Conservation (phyloP, 2,888 invertebrate species). For the Andrena dorsata region DNA sequence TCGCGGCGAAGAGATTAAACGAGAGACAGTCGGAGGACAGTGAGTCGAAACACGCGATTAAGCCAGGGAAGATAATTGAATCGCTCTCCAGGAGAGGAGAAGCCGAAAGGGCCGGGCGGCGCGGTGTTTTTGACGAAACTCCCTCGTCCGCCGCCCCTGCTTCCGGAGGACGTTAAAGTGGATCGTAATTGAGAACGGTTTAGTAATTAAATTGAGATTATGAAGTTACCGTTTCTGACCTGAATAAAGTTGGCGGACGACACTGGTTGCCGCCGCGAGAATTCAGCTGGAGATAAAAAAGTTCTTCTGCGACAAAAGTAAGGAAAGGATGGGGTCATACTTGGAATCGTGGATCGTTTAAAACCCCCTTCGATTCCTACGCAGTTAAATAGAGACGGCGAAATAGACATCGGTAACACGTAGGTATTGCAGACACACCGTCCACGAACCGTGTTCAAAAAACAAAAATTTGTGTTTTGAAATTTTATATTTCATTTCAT, state of each 20-base stretch:
- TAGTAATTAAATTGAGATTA: conserved; percentile 45
- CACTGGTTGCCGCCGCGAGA: conserved; percentile 16
- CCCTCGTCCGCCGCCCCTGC: not conserved
- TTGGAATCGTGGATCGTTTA: too few relatives aligned
- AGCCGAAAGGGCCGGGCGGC: conserved; percentile 1
- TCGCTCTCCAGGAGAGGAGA: not conserved
- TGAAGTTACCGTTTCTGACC: conserved; percentile 42
- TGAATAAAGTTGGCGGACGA: conserved; percentile 44
- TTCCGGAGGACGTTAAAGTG: conserved; percentile 31
- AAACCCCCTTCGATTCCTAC: too few relatives aligned
- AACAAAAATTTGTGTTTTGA: too few relatives aligned
- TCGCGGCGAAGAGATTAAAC: conserved; percentile 4
- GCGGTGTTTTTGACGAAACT: conserved; percentile 29
- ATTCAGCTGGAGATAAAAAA: not conserved
- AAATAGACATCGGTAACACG: too few relatives aligned
- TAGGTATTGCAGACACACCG: too few relatives aligned
- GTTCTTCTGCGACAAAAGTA: not conserved
- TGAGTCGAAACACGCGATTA: conserved; percentile 35
- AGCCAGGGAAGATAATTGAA: conserved; percentile 36
- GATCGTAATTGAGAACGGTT: conserved; percentile 30
- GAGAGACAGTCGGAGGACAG: not conserved
- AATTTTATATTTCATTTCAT: too few relatives aligned
- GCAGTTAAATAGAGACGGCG: too few relatives aligned
- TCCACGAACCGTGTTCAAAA: too few relatives aligned
- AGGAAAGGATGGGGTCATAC: too few relatives aligned